A percentile compares a stretch with the other conserved stretches of the same genome.
These are phyloP conservation scores for Kryptopterus vitreolus DNA, from an alignment of 2,797 vertebrate species.

Conservation along the genomic window DNA sequence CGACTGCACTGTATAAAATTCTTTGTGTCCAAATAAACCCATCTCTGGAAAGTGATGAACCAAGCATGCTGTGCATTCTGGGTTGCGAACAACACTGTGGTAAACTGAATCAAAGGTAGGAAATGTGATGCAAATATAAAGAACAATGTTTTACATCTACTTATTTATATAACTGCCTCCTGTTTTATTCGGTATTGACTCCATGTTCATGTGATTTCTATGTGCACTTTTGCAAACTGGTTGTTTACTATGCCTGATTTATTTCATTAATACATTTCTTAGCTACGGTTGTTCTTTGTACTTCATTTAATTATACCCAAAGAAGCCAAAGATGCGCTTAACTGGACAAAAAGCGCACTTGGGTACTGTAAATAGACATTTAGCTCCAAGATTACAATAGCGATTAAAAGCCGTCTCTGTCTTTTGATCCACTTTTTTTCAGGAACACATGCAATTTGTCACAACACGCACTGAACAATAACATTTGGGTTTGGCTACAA, in stretches of 20 bases:
- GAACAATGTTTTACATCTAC: not conserved
- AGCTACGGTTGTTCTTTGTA: not conserved
- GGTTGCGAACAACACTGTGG: not conserved
- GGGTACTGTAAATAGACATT: not conserved
- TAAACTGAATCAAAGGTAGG: not conserved
- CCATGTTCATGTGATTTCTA: not conserved
- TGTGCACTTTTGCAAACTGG: not conserved
- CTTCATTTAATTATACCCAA: not conserved
- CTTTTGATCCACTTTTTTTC: too few species aligned
- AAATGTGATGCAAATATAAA: not conserved
- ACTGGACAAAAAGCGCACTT: not conserved
- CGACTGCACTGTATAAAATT: not conserved
- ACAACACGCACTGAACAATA: not conserved
- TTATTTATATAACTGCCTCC: not conserved
- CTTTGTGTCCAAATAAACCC: not conserved
- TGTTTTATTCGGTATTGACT: not conserved
- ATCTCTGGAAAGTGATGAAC: not conserved
- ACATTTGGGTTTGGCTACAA: not conserved
- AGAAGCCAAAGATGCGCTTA: not conserved
- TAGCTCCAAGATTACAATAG: too few species aligned
- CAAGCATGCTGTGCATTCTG: not conserved
- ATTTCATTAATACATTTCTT: too few species aligned
- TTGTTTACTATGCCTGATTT: not conserved
- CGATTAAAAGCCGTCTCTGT: too few species aligned
- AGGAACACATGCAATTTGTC: not conserved